Base-by-base conservation (phyloP, 2,113 vertebrate genomes). In the Ammodytes dubius region DNA sequence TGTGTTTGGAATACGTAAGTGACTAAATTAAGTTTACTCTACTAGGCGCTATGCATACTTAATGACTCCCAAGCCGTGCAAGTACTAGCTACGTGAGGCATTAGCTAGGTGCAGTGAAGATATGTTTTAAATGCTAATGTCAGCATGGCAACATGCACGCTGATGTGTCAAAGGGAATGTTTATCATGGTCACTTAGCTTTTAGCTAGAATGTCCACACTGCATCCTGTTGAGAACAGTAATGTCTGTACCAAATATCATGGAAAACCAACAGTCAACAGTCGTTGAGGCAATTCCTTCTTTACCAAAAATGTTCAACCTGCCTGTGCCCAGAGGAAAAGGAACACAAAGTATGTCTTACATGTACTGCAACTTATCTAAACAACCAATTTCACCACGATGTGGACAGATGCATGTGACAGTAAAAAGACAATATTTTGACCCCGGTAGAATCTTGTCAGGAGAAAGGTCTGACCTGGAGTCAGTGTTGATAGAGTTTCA, bases 401-500 rank as follows among this genome's bases (percentile, higher is more conserved):
- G 27, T 27, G 27, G 27, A 27, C 27, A 27, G 27, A 27, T 2
- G 27, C 27, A 27, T 27, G 27, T 27, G 2, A 27, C 27, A 27
- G 27, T 27, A 27, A 27, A 27, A 27, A 27, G 27, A 27, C 2
- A 27, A 27, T 27, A 11, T 50, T 63, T 56, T 19, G 27, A 50
- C 70, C 61, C 57, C 61, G 7, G 49, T 1, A 53, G 56, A 73
- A 57, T 71, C 6, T 1, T 14, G 3, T 78, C 37, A 45, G 27
- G 17, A 72, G 35, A 19, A 43, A 66, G 42, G 13, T 54, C 17
- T 80, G 71, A 59, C 56, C 35, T 47, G 79, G n/a, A 75, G 77
- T 75, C 74, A 63, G 46, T 39, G 52, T 52, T 82, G 73, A 74
- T 61, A 60, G 58, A 64, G n/a, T 58, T 77, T 75, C 42, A 77